Conservation (phyloP, 2,888 invertebrate species). For the Epinotia nisella region DNA sequence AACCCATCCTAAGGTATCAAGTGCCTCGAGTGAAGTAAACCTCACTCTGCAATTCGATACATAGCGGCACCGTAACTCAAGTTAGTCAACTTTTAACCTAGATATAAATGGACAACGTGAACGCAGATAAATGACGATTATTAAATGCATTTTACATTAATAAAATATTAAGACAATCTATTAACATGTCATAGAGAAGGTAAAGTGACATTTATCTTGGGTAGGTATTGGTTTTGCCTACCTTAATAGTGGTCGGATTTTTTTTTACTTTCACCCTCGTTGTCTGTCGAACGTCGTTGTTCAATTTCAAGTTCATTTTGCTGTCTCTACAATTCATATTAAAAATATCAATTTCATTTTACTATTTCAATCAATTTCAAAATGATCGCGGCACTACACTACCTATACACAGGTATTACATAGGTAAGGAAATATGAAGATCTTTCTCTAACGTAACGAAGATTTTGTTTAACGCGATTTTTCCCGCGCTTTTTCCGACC, state of each 20-base stretch:
- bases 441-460: neutral
- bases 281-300: constrained; percentile 70
- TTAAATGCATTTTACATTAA: no score
- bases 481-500: neutral
- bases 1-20: no score
- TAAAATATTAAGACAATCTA: no score
- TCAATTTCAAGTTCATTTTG: constrained; percentile 76
- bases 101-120: no score
- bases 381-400: neutral
- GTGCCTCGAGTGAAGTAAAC: no score
- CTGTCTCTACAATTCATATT: constrained; percentile 55
- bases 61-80: no score
- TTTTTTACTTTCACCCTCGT: constrained; percentile 58
- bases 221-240: constrained; percentile 46
- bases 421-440: neutral
- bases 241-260: constrained; percentile 70
- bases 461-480: neutral
- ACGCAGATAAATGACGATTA: no score
- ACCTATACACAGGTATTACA: neutral
- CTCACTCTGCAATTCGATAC: no score
- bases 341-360: constrained; percentile 23
- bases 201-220: no score
- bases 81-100: no score
- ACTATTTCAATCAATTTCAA: neutral
- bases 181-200: no score